Conservation (phyloP, 1,140 invertebrate genomes). For the Pseudachorutes palmiensis region DNA sequence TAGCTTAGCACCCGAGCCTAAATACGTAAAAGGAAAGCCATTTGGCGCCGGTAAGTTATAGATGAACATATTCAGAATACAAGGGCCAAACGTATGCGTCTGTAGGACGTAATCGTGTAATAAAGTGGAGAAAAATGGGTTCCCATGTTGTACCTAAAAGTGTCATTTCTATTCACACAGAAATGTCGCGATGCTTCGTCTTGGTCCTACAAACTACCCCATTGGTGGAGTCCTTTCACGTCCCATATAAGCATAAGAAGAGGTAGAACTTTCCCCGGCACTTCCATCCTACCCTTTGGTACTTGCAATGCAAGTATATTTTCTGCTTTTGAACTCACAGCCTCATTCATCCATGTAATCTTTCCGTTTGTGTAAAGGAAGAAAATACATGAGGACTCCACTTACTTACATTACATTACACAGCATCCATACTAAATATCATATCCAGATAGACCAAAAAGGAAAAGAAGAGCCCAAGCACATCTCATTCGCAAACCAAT, state of each 20-base stretch:
- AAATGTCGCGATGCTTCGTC: constrained; percentile 23
- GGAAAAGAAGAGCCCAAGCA: not conserved
- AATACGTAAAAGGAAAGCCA: too few species aligned
- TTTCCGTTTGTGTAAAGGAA: not conserved
- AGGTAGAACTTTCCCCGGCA: too few species aligned
- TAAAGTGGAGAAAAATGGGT: constrained; percentile 35
- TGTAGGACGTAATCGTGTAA: constrained; percentile 29
- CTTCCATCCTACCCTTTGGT: too few species aligned
- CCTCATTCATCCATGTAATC: constrained; percentile 8
- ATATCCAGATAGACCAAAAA: constrained; percentile 1
- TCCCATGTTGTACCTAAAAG: constrained; percentile 28
- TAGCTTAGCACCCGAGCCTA: too few species aligned
- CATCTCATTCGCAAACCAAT: not conserved
- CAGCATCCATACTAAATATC: constrained; percentile 6
- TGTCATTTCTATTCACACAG: constrained; percentile 34
- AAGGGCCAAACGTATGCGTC: not conserved
- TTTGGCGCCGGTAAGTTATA: too few species aligned
- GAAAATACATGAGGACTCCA: constrained; percentile 8
- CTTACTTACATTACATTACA: not conserved
- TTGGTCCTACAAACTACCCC: constrained; percentile 6
- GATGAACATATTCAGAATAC: too few species aligned
- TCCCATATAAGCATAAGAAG: too few species aligned
- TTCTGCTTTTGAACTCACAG: too few species aligned
- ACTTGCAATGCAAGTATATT: too few species aligned
- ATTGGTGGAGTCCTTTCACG: not conserved